Percentiles rank a stretch among this genome's conserved stretches.
phyloP scores from a whole-genome alignment of 2,113 vertebrate species.

The Urocitellus parryii region DNA sequence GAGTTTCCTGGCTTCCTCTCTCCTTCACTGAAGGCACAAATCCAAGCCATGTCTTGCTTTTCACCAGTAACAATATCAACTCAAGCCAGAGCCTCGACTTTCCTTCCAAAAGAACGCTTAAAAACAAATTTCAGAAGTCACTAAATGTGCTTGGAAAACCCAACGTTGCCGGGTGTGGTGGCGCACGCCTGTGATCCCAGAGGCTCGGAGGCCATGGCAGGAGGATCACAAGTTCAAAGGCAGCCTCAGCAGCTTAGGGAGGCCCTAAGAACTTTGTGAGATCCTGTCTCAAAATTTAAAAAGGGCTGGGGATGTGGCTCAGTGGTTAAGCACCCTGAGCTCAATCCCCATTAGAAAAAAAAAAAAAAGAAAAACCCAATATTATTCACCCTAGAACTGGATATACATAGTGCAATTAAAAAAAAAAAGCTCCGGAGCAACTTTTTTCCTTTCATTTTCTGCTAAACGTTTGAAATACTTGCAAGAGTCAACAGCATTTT shows the following conservation, averaged over 20 bases:
- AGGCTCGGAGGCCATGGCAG: too few species aligned
- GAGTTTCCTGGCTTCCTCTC: slow-evolving; percentile 33
- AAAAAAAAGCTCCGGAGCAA: background rate
- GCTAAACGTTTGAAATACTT: background rate
- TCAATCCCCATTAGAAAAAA: too few species aligned
- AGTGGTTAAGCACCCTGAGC: too few species aligned
- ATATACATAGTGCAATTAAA: background rate
- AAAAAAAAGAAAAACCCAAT: background rate
- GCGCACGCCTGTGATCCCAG: too few species aligned
- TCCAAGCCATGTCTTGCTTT: slow-evolving; percentile 66
- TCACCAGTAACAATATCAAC: slow-evolving; percentile 39
- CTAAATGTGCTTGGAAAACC: background rate
- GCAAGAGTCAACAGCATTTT: background rate
- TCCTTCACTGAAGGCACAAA: slow-evolving; percentile 28
- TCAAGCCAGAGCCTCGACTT: slow-evolving; percentile 59
- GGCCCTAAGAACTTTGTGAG: too few species aligned
- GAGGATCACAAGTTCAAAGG: too few species aligned
- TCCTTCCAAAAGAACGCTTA: slow-evolving; percentile 42
- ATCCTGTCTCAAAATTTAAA: too few species aligned
- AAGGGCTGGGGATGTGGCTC: too few species aligned
- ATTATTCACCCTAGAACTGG: background rate
- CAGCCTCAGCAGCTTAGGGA: too few species aligned
- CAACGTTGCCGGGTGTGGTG: too few species aligned
- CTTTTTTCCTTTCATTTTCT: background rate
- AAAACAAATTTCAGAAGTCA: slow-evolving; percentile 54